phyloP scores from a whole-genome alignment of 2,113 vertebrate genomes.

The Orientallactaga bullata region DNA sequence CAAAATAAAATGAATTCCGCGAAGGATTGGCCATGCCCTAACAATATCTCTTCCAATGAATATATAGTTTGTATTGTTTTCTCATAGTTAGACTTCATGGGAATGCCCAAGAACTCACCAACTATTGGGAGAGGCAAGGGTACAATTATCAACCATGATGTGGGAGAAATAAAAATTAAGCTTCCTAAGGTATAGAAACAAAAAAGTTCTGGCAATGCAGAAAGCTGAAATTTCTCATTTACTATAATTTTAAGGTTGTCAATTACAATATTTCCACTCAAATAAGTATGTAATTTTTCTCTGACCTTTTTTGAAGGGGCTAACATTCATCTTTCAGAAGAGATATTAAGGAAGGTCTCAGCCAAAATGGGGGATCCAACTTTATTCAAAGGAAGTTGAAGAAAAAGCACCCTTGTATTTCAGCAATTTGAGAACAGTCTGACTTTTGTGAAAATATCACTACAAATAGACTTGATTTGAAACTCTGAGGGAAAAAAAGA shows the following conservation, averaged over 20 bases:
- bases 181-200: slow-evolving; percentile 29
- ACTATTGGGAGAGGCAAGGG: slow-evolving; percentile 10
- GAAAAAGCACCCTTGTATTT: slow-evolving; percentile 63
- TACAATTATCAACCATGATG: neutral
- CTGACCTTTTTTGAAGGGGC: slow-evolving; percentile 80
- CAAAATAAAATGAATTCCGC: slow-evolving; percentile 7
- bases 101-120: neutral
- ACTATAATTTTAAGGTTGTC: slow-evolving; percentile 70
- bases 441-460: slow-evolving; percentile 71
- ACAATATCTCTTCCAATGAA: neutral
- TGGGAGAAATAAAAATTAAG: slow-evolving; percentile 56
- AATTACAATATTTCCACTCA: slow-evolving; percentile 76
- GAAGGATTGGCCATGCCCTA: neutral
- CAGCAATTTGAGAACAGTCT: slow-evolving; percentile 55
- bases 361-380: slow-evolving; percentile 81
- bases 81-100: neutral
- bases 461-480: slow-evolving; percentile 69
- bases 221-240: slow-evolving; percentile 48
- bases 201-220: neutral
- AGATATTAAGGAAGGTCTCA: slow-evolving; percentile 86
- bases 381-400: slow-evolving; percentile 62
- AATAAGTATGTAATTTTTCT: slow-evolving; percentile 64
- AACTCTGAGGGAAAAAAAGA: slow-evolving; percentile 57
- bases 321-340: slow-evolving; percentile 87
- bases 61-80: neutral